Percentiles rank a stretch among this genome's conserved stretches.
These are phyloP conservation scores for Python bivittatus DNA, from an alignment of 2,113 vertebrate species.

Conservation along the genomic window DNA sequence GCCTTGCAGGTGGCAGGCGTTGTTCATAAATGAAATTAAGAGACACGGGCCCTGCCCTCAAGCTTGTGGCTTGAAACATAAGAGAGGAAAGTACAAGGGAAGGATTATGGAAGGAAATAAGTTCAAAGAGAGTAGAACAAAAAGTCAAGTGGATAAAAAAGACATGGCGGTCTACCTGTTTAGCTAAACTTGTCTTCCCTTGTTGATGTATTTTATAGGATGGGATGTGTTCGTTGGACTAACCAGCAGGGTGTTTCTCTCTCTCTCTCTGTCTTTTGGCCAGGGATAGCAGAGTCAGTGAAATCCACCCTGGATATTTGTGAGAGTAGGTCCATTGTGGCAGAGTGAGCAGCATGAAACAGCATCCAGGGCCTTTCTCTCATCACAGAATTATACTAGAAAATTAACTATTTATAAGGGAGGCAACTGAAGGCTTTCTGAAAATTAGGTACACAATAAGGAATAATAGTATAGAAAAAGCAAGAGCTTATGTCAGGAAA, in stretches of 20 bases:
- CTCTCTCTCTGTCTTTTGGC: not conserved
- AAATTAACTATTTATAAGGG: no score
- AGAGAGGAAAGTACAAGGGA: not conserved
- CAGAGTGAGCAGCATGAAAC: no score
- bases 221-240: not conserved
- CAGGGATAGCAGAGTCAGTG: not conserved
- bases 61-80: not conserved
- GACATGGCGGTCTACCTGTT: not conserved
- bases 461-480: no score
- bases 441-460: no score
- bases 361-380: no score
- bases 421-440: no score
- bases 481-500: no score
- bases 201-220: not conserved
- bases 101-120: not conserved
- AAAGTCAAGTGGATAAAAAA: not conserved
- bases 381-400: no score
- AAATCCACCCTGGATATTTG: not conserved
- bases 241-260: not conserved
- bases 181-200: not conserved
- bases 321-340: not conserved
- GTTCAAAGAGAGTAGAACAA: not conserved
- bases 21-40: not conserved
- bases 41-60: not conserved
- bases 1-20: not conserved